Conservation (phyloP, 1,140 invertebrate genomes). For the Aphidius ervi region DNA sequence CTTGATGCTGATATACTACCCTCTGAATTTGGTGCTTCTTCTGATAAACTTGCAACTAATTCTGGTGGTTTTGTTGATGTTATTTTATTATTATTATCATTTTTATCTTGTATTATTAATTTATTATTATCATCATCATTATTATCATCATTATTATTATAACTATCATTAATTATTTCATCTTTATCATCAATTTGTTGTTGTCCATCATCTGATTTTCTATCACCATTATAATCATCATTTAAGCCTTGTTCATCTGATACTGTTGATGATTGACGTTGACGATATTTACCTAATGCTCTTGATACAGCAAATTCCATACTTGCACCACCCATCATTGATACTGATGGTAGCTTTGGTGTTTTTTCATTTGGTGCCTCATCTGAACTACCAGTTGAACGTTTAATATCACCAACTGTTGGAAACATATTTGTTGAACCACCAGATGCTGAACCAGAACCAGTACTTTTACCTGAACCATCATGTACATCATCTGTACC, state of each 20-base stretch:
- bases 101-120: conserved; percentile 30
- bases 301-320: conserved; percentile 82
- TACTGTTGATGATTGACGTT: conserved; percentile 67
- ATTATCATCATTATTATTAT: conserved; percentile 48
- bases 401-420: conserved; percentile 69
- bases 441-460: conserved; percentile 56
- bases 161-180: conserved; percentile 28
- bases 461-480: conserved; percentile 56
- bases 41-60: conserved; percentile 46
- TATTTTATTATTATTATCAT: conserved; percentile 42
- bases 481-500: conserved; percentile 57
- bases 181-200: conserved; percentile 36
- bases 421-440: conserved; percentile 64
- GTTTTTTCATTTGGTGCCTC: conserved; percentile 54
- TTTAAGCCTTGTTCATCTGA: conserved; percentile 60
- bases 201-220: conserved; percentile 37
- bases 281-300: conserved; percentile 75
- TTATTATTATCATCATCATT: conserved; percentile 47
- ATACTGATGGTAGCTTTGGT: conserved; percentile 56
- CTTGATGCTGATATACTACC: conserved; percentile 64
- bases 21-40: conserved; percentile 54
- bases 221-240: conserved; percentile 53
- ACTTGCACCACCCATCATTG: conserved; percentile 58
- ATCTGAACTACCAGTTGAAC: conserved; percentile 50
- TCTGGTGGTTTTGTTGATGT: conserved; percentile 44